These are phyloP conservation scores for Xyrauchen texanus DNA, from an alignment of 2,113 vertebrate species.

Conservation along the genomic window DNA sequence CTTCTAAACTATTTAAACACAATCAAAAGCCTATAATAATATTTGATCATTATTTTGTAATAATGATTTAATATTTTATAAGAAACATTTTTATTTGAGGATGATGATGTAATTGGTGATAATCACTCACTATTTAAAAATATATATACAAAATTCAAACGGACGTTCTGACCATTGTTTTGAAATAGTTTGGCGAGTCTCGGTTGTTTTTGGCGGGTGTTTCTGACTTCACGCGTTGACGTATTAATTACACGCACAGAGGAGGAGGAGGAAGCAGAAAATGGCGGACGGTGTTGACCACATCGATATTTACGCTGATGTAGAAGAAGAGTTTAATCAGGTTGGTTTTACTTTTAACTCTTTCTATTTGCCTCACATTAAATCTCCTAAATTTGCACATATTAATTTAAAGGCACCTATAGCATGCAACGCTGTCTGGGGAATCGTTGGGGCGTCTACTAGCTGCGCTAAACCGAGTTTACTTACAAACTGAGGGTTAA, in stretches of 20 bases:
- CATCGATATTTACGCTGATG: conserved; percentile 96
- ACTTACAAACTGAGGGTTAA: no score
- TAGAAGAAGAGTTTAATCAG: conserved; percentile 95
- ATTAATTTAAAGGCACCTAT: neutral
- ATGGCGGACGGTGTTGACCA: conserved; percentile 99
- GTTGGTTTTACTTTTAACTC: conserved; percentile 60
- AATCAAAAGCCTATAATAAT: no score
- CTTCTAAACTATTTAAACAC: no score
- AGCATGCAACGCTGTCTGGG: no score
- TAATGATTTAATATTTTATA: no score
- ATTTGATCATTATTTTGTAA: no score
- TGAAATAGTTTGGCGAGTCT: neutral
- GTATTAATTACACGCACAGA: conserved; percentile 43
- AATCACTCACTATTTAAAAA: no score
- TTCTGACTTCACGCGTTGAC: conserved; percentile 14
- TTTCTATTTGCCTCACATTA: neutral
- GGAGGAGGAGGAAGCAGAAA: conserved; percentile 68
- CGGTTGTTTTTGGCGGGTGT: neutral
- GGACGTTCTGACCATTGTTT: neutral
- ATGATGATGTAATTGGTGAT: no score
- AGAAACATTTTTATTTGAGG: no score
- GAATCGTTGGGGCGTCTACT: no score
- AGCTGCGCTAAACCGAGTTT: no score
- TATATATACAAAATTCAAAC: neutral
- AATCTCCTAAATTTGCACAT: neutral